Evolutionary conservation across 2,797 vertebrate genomes (phyloP), one percentile per base, ranked within the genome.

Genomic region (Lagodon rhomboides): DNA sequence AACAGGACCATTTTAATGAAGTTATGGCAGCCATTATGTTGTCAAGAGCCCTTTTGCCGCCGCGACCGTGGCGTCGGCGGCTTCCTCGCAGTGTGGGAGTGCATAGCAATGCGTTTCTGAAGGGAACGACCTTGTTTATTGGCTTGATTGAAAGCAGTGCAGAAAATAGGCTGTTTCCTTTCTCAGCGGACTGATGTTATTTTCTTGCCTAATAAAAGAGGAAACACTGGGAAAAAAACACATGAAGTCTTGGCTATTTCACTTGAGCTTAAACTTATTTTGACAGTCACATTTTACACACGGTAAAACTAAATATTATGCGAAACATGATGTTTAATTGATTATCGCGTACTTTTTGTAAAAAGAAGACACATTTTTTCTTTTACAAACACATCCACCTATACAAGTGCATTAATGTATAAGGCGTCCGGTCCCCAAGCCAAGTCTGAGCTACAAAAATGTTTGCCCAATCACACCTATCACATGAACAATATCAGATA

Each of bases 1-100:
- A 78, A 50, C 77, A 47, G 73, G 68, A 67, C 70, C 85, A 80
- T 90, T 93, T 87, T 82, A 89, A 91, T 90, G 77, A 89, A 89
- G 80, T 88, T 91, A 89, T 85, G 75, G 80, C 77, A 72, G 80
- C 85, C 84, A 89, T 93, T 90, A 86, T 77, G 77, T 79, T 82
- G 87, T 88, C 84, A 84, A 79, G 68, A 79, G 85, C 68, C 85
- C 69, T 89, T 89, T 79, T 68, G 71, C 72, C 41, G 87, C 61
- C 3, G 12, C 8, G 25, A 69, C 47, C 56, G 15, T 27, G 70
- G 70, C 71, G 63, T 62, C 41, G n/a, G 54, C 30, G 43, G 77
- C 75, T 78, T 82, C 65, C 82, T 78, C 20, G n/a, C 67, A 58
- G 84, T 51, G 85, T 83, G 74, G 87, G 83, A 75, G 73, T 55